Conservation (phyloP, 2,888 invertebrate genomes). For the Linnaemya tessellans region DNA sequence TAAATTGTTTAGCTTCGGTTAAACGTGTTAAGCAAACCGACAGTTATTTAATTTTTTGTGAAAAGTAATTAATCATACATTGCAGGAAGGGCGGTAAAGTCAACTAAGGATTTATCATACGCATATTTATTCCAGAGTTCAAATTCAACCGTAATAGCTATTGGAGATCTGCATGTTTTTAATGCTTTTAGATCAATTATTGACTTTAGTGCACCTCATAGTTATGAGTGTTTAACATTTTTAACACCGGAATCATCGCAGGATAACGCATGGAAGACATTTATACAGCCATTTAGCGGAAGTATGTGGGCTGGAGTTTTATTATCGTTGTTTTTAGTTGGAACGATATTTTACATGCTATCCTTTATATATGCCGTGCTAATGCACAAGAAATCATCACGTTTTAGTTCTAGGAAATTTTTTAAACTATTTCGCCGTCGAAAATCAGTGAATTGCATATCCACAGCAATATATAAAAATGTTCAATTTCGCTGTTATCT, state of each 20-base stretch:
- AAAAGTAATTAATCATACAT: too few relatives aligned
- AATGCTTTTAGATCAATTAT: conserved; percentile 87
- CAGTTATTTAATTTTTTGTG: too few relatives aligned
- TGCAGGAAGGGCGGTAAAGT: too few relatives aligned
- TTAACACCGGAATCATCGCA: conserved; percentile 91
- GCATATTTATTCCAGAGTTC: conserved; percentile 35
- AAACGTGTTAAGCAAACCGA: too few relatives aligned
- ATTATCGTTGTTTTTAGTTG: conserved; percentile 87
- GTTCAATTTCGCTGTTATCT: conserved; percentile 77
- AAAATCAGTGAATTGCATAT: conserved; percentile 3
- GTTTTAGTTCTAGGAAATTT: conserved; percentile 67
- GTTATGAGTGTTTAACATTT: conserved; percentile 92
- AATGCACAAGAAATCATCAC: conserved; percentile 44
- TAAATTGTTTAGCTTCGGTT: too few relatives aligned
- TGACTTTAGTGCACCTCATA: conserved; percentile 91
- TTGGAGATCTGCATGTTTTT: conserved; percentile 91
- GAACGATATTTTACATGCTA: conserved; percentile 87
- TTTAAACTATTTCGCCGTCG: conserved; percentile 70
- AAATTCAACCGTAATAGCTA: conserved; percentile 87
- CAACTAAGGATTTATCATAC: not conserved
- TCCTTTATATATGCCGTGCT: conserved; percentile 83
- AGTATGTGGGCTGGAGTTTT: conserved; percentile 91
- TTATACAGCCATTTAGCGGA: conserved; percentile 90
- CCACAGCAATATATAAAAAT: conserved; percentile 70
- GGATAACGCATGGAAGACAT: conserved; percentile 93